Evolutionary conservation across 1,140 invertebrate species (phyloP).

Genomic region (Micrasema minimum): DNA sequence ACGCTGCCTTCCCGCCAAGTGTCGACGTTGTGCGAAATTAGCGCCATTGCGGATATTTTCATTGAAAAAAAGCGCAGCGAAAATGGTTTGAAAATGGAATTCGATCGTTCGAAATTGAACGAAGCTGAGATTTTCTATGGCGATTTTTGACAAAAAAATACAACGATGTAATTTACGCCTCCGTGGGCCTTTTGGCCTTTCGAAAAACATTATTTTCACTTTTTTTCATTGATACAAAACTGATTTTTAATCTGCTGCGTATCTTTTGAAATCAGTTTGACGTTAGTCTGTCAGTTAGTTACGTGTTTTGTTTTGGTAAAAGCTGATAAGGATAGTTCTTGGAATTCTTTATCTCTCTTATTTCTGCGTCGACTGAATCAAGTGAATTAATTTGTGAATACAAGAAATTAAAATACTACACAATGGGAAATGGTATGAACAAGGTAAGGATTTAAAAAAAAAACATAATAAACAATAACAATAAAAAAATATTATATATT

Average conservation of each 20-base stretch:
- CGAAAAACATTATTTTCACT: background rate
- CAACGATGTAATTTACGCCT: constrained; percentile 3
- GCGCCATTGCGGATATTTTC: constrained; percentile 2
- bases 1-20: constrained; percentile 1
- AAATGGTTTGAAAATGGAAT: constrained; percentile 15
- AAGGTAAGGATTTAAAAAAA: too few species aligned
- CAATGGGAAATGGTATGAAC: constrained; percentile 83
- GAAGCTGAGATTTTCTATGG: background rate
- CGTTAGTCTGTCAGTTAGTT: constrained; percentile 9
- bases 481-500: too few species aligned
- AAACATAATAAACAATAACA: too few species aligned
- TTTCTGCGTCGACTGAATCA: background rate
- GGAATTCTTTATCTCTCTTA: background rate
- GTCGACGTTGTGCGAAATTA: background rate
- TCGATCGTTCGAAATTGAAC: background rate
- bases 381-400: background rate
- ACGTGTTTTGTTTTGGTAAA: constrained; percentile 21
- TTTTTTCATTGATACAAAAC: background rate
- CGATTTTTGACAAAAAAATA: background rate
- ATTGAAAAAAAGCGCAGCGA: constrained; percentile 20
- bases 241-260: background rate
- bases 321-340: background rate
- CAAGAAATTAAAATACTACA: constrained; percentile 6
- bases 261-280: constrained; percentile 24
- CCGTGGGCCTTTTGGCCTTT: constrained; percentile 12